Evolutionary conservation across 2,888 invertebrate genomes (phyloP).

Genomic region (Cancer borealis): DNA sequence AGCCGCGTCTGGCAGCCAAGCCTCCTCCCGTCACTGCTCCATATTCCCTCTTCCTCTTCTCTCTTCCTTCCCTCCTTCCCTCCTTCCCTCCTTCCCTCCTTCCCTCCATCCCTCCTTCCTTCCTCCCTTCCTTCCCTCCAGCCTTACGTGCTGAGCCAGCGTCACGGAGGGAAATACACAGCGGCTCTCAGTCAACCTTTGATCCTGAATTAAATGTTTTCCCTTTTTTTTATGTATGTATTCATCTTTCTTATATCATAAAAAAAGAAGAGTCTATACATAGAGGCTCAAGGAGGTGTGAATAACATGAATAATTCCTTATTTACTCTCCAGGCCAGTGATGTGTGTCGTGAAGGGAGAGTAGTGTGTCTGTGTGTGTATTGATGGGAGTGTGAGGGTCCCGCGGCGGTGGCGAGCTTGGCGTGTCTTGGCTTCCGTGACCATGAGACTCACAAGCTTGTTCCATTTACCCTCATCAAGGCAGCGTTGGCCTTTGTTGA

Average conservation of each 20-base stretch:
- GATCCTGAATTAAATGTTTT: slow-evolving; percentile 8
- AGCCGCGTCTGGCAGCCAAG: background rate
- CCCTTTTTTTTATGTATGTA: background rate
- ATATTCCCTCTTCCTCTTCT: too few species aligned
- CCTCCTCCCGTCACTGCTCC: background rate
- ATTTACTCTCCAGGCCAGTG: background rate
- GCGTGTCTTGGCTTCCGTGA: slow-evolving; percentile 27
- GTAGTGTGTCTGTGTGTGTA: background rate
- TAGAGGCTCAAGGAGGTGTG: background rate
- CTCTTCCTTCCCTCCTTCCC: slow-evolving; percentile 36
- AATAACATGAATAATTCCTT: background rate
- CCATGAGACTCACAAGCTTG: background rate
- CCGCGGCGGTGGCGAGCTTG: background rate
- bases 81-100: slow-evolving; percentile 1
- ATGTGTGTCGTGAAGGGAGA: background rate
- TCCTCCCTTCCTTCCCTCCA: background rate
- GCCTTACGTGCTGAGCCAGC: background rate
- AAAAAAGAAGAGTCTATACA: background rate
- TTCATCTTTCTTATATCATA: background rate
- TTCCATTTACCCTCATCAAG: slow-evolving; percentile 24
- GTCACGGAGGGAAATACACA: slow-evolving; percentile 25
- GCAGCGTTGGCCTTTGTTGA: slow-evolving; percentile 5
- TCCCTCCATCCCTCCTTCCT: background rate
- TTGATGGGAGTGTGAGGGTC: background rate
- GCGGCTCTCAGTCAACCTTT: background rate